Conservation (phyloP, 2,797 vertebrate genomes). For the Alca torda region DNA sequence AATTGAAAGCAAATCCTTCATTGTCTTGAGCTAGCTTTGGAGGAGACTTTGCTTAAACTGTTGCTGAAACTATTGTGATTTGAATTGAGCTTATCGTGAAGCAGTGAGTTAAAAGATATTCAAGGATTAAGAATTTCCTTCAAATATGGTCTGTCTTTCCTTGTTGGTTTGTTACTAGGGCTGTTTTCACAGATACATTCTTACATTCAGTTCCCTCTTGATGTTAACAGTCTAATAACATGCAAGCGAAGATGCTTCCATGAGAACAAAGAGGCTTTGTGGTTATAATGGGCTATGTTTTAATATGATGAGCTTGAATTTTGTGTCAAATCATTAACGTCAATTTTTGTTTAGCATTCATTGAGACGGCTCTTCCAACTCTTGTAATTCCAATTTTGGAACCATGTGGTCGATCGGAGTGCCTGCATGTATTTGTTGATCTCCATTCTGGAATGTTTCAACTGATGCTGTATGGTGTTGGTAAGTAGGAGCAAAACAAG, state of each 20-base stretch:
- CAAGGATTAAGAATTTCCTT: background rate
- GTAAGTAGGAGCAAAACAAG: conserved; percentile 77
- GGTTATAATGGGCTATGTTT: background rate
- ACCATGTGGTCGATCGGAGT: conserved; percentile 95
- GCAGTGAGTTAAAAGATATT: background rate
- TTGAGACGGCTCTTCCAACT: conserved; percentile 94
- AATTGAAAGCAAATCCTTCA: background rate
- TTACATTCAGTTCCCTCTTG: background rate
- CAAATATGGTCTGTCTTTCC: background rate
- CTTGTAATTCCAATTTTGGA: conserved; percentile 95
- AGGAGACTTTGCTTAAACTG: background rate
- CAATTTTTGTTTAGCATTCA: conserved; percentile 84
- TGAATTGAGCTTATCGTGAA: background rate
- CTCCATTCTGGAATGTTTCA: conserved; percentile 99
- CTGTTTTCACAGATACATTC: background rate
- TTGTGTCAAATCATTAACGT: background rate
- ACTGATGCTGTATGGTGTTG: conserved; percentile 95
- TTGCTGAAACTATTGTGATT: background rate
- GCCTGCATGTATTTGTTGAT: conserved; percentile 97
- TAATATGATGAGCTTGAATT: background rate
- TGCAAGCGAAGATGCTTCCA: background rate
- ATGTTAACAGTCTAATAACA: background rate
- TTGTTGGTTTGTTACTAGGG: background rate
- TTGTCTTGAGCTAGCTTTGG: background rate
- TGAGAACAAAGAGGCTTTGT: background rate